Base-by-base conservation (phyloP, 1,140 invertebrate species). In the Halesus radiatus region DNA sequence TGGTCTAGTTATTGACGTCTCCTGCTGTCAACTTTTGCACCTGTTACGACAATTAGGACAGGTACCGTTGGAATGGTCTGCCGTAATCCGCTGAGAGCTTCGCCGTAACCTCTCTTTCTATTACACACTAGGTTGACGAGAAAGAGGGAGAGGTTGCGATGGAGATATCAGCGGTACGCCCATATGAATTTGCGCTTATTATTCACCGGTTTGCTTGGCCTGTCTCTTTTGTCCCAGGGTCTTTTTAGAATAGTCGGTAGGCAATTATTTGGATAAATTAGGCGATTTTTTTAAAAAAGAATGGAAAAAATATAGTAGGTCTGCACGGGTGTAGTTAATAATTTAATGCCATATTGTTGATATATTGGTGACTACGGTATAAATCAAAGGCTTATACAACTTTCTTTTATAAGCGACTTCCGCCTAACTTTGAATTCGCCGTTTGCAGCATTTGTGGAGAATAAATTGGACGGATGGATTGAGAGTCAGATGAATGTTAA, bases 21-120 rank as follows among this genome's bases (percentile, higher is more conserved):
- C 75, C 76, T 68, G 80, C 80, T 81, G 80, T 81, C 80, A 81
- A 75, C 26, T 54, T 80, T 53, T 45, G 70, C 80, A 81, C 80
- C 80, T 81, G 80, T 81, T 73, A 76, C 74, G 54, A 45, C 37
- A 45, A 45, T 45, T 23, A 18, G 62, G 32, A 13, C 37, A 45
- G 77, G 16, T 45, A 45, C 37, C 37, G 37, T 45, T 45, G 37
- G 37, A 13, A 45, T 10, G 7, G 32, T 45, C 8, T n/a, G n/a
- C n/a, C n/a, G n/a, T n/a, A n/a, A n/a, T n/a, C 37, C 37, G 37
- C 37, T 1, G 37, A 45, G 10, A 45, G 37, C 37, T 45, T 13
- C 8, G 37, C 13, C 13, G 37, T 13, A 45, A 45, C 37, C 3
- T 13, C 13, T 45, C 37, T 13, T 13, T 45, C 10, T 45, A 1